Evolutionary conservation across 2,113 vertebrate species (phyloP), one percentile per base, ranked within the genome.

Genomic region (Nothocercus nigrocapillus): DNA sequence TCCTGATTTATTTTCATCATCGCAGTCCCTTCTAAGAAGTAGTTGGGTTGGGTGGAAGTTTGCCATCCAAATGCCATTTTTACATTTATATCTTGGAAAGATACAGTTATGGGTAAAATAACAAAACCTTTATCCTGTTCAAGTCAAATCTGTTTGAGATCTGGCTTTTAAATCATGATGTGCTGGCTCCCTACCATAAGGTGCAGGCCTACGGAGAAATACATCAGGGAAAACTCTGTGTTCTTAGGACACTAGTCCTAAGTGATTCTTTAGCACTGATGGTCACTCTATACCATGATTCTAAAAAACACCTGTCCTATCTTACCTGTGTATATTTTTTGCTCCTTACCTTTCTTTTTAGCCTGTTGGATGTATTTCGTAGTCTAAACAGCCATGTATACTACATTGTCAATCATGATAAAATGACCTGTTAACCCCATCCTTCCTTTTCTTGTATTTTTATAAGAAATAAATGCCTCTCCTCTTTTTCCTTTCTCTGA

Each of bases 271-370:
- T 53, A n/a, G 36, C 2, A 1, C 21, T 54, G n/a, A 13, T 62
- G 7, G 40, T 85, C 45, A 7, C 14, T 75, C 88, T 42, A 24
- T 54, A 16, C 17, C 11, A 32, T 0, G 0, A 7, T 1, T 66
- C 40, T 27, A 63, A 88, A 70, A 78, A 66, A 2, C 12, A 5
- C 0, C 0, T 38, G 21, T 56, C 28, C 20, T 70, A 11, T 74
- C 58, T 94, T 2, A 67, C 38, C 14, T 64, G 9, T 53, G 12
- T 77, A 40, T 42, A 8, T 32, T 66, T 51, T 47, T 79, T 79
- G 14, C 15, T 38, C 22, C 15, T 77, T 64, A 24, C 17, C 22
- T 70, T 49, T 9, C 11, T 91, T 87, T 69, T 15, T n/a, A 10
- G 66, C 47, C 59, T 45, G 6, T 15, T 77, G 7, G 8, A 13